These are phyloP conservation scores for Ascidia mentula DNA, from an alignment of 23 tunicate species.

Conservation along the genomic window DNA sequence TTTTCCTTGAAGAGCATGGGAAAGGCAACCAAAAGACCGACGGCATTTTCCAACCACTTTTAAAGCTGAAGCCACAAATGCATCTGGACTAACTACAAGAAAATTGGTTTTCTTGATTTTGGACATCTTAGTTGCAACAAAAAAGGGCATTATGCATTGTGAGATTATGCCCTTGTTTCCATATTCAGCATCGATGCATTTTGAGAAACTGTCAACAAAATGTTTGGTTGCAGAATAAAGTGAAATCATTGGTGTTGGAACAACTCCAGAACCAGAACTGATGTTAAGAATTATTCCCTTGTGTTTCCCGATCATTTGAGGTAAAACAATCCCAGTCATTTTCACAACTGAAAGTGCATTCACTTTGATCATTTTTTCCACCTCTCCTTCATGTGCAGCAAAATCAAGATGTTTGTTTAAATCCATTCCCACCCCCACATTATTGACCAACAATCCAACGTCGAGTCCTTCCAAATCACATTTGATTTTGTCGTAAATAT, in stretches of 20 bases:
- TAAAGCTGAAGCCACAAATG: constrained; percentile 38
- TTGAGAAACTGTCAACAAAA: constrained; percentile 77
- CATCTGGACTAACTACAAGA: constrained; percentile 58
- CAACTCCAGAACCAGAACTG: constrained; percentile 61
- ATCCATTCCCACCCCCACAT: constrained; percentile 59
- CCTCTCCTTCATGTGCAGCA: constrained; percentile 22
- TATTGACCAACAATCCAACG: constrained; percentile 69
- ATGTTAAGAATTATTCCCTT: constrained; percentile 79
- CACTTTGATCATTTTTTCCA: constrained; percentile 46
- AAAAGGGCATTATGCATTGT: constrained; percentile 71
- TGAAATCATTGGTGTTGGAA: constrained; percentile 71
- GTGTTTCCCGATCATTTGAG: constrained; percentile 49
- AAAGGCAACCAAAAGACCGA: constrained; percentile 50
- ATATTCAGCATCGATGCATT: constrained; percentile 52
- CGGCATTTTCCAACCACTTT: constrained; percentile 50
- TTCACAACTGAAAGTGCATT: constrained; percentile 60
- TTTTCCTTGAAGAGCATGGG: constrained; percentile 67
- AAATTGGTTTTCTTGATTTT: constrained; percentile 47
- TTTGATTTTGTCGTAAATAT: constrained; percentile 57
- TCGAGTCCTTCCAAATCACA: constrained; percentile 47
- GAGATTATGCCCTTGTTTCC: constrained; percentile 43
- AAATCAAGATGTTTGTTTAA: constrained; percentile 50
- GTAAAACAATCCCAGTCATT: constrained; percentile 76
- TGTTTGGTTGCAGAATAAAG: constrained; percentile 78
- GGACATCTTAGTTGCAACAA: constrained; percentile 73